A percentile compares a stretch with the other conserved stretches of the same genome.
These are phyloP conservation scores for Brachionus manjavacas DNA, from an alignment of 1,140 invertebrate species.

Conservation along the genomic window DNA sequence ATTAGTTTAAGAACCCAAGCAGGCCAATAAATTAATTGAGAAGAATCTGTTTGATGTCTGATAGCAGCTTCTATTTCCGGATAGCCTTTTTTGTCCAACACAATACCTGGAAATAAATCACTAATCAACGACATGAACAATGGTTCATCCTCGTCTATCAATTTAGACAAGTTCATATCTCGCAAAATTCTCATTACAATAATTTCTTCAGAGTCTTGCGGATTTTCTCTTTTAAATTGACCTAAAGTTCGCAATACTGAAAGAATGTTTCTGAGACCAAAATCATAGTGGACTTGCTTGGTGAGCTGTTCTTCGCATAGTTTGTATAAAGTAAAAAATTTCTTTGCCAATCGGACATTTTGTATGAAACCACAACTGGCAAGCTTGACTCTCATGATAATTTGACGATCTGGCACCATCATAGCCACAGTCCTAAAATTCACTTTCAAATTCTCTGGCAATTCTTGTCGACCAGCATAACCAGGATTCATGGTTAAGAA, in stretches of 20 bases:
- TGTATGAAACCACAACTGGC: conserved; percentile 93
- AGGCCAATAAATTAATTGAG: conserved; percentile 77
- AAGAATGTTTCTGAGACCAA: conserved; percentile 87
- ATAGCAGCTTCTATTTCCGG: conserved; percentile 63
- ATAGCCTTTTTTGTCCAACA: conserved; percentile 83
- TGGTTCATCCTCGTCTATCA: conserved; percentile 90
- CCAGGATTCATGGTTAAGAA: conserved; percentile 98
- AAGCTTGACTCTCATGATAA: conserved; percentile 91
- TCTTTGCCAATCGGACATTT: conserved; percentile 86
- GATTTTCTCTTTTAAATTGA: conserved; percentile 81
- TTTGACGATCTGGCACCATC: conserved; percentile 97
- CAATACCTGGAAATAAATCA: conserved; percentile 88
- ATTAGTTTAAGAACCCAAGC: conserved; percentile 90
- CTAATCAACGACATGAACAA: conserved; percentile 89
- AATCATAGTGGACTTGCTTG: conserved; percentile 96
- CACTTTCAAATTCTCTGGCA: conserved; percentile 94
- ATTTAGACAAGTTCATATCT: conserved; percentile 95
- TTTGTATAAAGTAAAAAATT: conserved; percentile 94
- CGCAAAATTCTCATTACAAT: conserved; percentile 90
- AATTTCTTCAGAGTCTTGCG: conserved; percentile 83
- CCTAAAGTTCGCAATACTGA: conserved; percentile 88
- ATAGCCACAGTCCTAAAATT: conserved; percentile 94
- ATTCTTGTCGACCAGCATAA: conserved; percentile 87
- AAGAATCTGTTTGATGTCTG: conserved; percentile 48
- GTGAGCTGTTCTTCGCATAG: conserved; percentile 93